These are phyloP conservation scores for Lasioglossum morio DNA, from an alignment of 2,888 invertebrate genomes.

Conservation along the genomic window DNA sequence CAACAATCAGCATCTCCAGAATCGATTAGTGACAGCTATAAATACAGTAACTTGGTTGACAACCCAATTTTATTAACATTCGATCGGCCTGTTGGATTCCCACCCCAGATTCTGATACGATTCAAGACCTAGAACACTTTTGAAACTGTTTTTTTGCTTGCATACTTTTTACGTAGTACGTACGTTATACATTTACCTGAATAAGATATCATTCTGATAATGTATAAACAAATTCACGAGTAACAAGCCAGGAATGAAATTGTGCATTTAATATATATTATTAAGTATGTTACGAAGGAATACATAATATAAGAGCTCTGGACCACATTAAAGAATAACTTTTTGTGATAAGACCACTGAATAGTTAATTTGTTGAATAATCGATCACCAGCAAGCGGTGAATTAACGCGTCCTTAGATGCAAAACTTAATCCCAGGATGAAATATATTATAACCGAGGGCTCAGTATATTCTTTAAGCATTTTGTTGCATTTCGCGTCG, in stretches of 20 bases:
- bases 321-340: neutral
- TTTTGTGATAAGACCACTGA: neutral
- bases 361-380: neutral
- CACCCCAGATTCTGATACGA: neutral
- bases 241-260: neutral
- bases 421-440: neutral
- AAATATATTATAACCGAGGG: neutral
- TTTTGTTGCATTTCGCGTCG: constrained; percentile 69
- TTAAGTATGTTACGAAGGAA: neutral
- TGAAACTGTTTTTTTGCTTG: neutral
- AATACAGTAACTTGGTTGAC: neutral
- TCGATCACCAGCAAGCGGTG: neutral
- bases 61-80: neutral
- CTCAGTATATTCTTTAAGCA: constrained; percentile 67
- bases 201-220: neutral
- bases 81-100: neutral
- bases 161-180: neutral
- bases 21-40: neutral
- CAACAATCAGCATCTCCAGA: neutral
- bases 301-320: neutral
- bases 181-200: neutral
- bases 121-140: neutral
- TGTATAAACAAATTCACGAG: neutral
- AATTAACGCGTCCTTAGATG: constrained; percentile 7
- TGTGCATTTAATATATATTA: neutral